Conservation (phyloP, 2,888 invertebrate species). For the Lymantria dispar region DNA sequence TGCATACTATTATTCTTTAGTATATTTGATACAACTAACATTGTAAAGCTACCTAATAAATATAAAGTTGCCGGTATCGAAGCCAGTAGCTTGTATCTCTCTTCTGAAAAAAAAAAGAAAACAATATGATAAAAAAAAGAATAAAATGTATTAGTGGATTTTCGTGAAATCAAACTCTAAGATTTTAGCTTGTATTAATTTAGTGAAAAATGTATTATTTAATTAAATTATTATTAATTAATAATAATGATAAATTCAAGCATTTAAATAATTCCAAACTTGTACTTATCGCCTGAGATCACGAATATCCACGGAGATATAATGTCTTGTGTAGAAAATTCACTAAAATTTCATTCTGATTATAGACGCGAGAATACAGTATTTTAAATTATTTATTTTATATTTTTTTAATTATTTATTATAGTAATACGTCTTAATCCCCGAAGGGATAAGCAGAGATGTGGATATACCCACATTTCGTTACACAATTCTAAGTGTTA, state of each 20-base stretch:
- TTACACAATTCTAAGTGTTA: too few relatives aligned
- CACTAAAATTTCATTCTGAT: too few relatives aligned
- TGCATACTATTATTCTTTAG: slow-evolving; percentile 56
- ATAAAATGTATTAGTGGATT: slow-evolving; percentile 2
- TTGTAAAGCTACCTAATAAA: slow-evolving; percentile 87
- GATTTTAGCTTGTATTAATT: neutral
- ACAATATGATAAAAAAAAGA: slow-evolving; percentile 3
- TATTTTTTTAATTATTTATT: too few relatives aligned
- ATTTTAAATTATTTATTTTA: too few relatives aligned
- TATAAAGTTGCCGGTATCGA: slow-evolving; percentile 91
- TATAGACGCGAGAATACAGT: too few relatives aligned
- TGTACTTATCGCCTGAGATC: slow-evolving; percentile 31
- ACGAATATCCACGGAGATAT: slow-evolving; percentile 24
- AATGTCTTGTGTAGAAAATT: neutral
- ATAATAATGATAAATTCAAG: neutral
- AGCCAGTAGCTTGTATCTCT: slow-evolving; percentile 88
- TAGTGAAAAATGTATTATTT: too few relatives aligned
- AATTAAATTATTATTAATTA: neutral
- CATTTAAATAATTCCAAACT: neutral
- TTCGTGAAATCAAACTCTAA: slow-evolving; percentile 11
- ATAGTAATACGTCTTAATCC: too few relatives aligned
- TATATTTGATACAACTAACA: slow-evolving; percentile 78
- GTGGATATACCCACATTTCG: too few relatives aligned
- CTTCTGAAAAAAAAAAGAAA: slow-evolving; percentile 83
- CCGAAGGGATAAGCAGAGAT: too few relatives aligned